Base-by-base conservation (phyloP, 2,113 vertebrate genomes). In the Myxocyprinus asiaticus region DNA sequence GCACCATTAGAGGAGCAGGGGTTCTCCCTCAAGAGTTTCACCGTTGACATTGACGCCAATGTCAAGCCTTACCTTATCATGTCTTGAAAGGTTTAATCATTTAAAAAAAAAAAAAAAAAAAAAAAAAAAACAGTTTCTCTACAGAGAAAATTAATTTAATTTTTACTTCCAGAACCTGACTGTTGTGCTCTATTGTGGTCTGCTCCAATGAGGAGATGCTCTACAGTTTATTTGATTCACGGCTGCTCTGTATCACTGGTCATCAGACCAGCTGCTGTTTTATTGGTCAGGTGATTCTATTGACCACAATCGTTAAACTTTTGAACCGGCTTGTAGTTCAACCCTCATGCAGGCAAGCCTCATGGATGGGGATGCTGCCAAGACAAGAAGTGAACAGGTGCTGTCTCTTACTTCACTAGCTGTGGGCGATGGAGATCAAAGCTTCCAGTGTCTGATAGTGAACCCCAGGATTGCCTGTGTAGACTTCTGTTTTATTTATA, bases 221-320 rank as follows among this genome's bases (percentile, higher is more conserved):
- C 22, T 33, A 48, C 4, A 55, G 12, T 55, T 55, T 44, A 65
- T 45, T 17, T 6, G 33, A 3, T 22, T 70, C 6, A 22, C 80
- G 53, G 10, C 14, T 14, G 6, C 47, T 7, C 47, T 6, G 6
- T 7, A 86, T 76, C 72, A 56, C 48, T 73, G 53, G 62, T 76
- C 63, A 63, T 69, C 76, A 73, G 81, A 78, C 74, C 91, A 92
- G 86, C 22, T 91, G 88, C 62, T 75, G 83, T 70, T 86, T 91
- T 91, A 91, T 83, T 82, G 84, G 81, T 65, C 53, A 55, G 53
- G 53, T 11, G 11, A 55, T 55, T 14, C 53, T 55, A 10, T 6
- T 55, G 53, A 55, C 12, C 12, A 3, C 53, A n/a, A 55, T 87
- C 14, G 82, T 88, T 88, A 88, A 90, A 90, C 88, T 85, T 65